A percentile compares a stretch with the other conserved stretches of the same genome.
phyloP scores from a whole-genome alignment of 1,140 invertebrate species.

The Lepidurus apus region DNA sequence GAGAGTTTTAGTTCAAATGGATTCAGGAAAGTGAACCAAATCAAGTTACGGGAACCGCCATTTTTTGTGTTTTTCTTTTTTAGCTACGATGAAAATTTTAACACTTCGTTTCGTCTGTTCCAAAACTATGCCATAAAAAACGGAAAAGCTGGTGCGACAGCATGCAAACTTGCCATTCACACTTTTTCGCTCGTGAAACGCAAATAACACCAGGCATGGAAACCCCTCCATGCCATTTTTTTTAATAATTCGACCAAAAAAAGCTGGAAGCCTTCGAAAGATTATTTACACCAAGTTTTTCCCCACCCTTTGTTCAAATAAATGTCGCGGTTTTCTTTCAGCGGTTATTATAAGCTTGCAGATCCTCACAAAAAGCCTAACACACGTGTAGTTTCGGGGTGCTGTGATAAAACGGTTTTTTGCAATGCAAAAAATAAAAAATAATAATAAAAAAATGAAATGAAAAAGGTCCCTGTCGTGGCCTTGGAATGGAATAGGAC shows the following conservation, averaged over 20 bases:
- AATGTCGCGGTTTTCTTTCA: not conserved
- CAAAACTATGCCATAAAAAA: not conserved
- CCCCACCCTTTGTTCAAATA: not conserved
- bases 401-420: not conserved
- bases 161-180: conserved; percentile 21
- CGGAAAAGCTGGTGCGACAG: not conserved
- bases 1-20: not conserved
- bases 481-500: conserved; percentile 18
- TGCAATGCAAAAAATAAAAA: not conserved
- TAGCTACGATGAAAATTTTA: not conserved
- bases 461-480: not conserved
- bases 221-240: not conserved
- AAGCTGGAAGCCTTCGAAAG: conserved; percentile 13
- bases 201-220: not conserved
- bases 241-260: not conserved
- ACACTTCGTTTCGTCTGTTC: too few relatives aligned
- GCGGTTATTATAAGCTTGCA: not conserved
- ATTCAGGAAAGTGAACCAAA: conserved; percentile 16
- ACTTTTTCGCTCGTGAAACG: conserved; percentile 4
- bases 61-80: not conserved
- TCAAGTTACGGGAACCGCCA: not conserved
- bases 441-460: too few relatives aligned
- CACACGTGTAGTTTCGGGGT: not conserved
- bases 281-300: not conserved
- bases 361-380: not conserved